Conservation (phyloP, 2,113 vertebrate genomes). For the Mus pahari region DNA sequence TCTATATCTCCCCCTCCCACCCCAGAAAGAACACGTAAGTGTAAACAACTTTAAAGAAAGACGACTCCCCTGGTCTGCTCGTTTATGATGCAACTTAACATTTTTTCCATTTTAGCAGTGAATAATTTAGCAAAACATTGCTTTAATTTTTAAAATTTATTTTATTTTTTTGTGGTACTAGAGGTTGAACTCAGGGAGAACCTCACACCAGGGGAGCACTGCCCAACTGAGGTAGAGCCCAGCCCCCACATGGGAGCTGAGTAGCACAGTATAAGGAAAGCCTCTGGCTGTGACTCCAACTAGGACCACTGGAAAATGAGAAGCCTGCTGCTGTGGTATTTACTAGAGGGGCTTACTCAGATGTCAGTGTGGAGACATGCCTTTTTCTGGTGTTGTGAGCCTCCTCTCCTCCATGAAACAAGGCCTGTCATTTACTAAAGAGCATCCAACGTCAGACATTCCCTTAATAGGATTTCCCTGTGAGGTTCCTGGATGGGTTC, state of each 20-base stretch:
- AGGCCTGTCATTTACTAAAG: background rate
- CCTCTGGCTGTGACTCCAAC: background rate
- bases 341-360: background rate
- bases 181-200: background rate
- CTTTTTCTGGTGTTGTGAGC: background rate
- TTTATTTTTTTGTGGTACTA: background rate
- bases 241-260: background rate
- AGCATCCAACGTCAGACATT: background rate
- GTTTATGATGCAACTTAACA: background rate
- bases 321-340: background rate
- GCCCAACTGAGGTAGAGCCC: background rate
- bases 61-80: background rate
- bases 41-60: background rate
- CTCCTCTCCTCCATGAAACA: background rate
- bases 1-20: too few species aligned
- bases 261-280: background rate
- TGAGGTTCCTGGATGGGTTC: background rate
- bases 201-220: background rate
- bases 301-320: background rate
- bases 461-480: background rate
- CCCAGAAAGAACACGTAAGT: background rate
- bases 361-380: background rate
- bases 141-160: background rate
- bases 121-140: background rate
- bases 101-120: background rate